Evolutionary conservation across 2,797 vertebrate species (phyloP).

Genomic region (Siniperca scherzeri): DNA sequence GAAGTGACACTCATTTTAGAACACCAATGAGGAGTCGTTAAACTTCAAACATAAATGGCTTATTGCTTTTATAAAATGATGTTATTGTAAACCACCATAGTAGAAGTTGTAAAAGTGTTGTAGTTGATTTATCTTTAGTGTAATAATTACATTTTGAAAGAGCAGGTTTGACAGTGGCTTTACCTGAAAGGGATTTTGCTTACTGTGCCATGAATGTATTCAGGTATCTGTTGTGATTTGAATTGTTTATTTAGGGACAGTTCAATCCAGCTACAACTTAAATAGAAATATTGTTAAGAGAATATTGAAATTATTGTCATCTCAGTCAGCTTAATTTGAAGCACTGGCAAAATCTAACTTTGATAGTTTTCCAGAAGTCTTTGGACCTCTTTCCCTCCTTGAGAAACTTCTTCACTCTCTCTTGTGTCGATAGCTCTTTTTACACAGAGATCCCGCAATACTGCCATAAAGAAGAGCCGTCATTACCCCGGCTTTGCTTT

Average conservation of each 20-base stretch:
- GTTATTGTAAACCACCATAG: slow-evolving; percentile 1
- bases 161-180: neutral
- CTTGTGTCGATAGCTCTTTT: too few species aligned
- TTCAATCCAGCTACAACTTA: neutral
- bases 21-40: neutral
- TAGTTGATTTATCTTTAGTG: neutral
- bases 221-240: neutral
- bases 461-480: too few species aligned
- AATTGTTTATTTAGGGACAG: neutral
- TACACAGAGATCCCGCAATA: too few species aligned
- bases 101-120: neutral
- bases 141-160: neutral
- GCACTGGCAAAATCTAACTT: neutral
- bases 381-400: neutral
- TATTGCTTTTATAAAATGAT: slow-evolving; percentile 6
- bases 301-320: neutral
- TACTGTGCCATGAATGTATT: neutral
- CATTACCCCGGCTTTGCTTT: too few species aligned
- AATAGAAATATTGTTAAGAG: neutral
- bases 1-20: neutral
- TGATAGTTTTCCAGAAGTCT: neutral
- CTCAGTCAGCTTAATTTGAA: neutral
- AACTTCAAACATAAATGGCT: neutral
- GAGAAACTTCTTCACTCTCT: neutral
- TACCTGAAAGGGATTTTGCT: neutral